Evolutionary conservation across 2,888 invertebrate species (phyloP), one percentile per base, ranked within the genome.

Genomic region (Stenoptilia bipunctidactyla): DNA sequence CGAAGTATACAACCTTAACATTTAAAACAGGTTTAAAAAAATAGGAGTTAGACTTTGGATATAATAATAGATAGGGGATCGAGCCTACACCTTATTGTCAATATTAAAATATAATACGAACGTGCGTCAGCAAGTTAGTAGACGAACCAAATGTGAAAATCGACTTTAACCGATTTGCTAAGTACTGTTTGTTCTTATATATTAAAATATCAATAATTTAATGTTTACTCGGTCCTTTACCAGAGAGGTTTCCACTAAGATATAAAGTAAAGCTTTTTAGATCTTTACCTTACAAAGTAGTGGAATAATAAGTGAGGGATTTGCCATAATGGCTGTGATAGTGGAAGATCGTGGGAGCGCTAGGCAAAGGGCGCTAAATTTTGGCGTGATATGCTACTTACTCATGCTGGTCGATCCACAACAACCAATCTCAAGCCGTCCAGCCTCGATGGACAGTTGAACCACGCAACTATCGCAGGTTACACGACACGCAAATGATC

Each of bases 31-130:
- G 75, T 68, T 30, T 82, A 82, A 82, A 82, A 82, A 82, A 82
- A 82, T 80, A 82, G 82, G 80, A 80, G 69, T 74, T 77, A 77
- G 76, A 79, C 62, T 74, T 79, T 80, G 82, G 82, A 75, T 79
- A 75, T 70, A 13, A 71, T 62, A 70, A 72, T 60, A 65, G 64
- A 52, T 47, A 53, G 52, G 44, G 51, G 55, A 54, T 53, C 48
- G 50, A 46, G 46, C 50, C 45, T 54, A 45, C 47, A 53, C 39
- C 42, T 44, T 40, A 40, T 44, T 38, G 41, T 41, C 41, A 34
- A 35, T 15, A 5, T 20, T 20, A 3, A 20, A 5, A 8, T 20
- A 20, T 20, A 20, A 8, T 20, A 20, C 8, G n/a, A n/a, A n/a
- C n/a, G n/a, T 20, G 8, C 20, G 20, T 20, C 20, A 20, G 4